phyloP scores from a whole-genome alignment of 2,113 vertebrate genomes.

The Saguinus midas region DNA sequence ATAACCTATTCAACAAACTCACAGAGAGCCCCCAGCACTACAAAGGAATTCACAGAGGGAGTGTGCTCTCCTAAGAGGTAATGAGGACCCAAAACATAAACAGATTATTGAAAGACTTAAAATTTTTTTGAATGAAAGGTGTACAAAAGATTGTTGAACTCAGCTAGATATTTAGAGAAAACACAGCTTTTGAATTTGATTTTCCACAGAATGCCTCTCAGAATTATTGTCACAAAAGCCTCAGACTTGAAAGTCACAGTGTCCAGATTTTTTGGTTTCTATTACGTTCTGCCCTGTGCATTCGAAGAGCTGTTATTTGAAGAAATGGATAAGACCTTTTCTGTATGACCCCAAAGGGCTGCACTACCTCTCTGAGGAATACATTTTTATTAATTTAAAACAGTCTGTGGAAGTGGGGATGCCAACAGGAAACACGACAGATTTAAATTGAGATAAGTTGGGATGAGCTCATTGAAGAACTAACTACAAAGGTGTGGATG shows the following conservation, averaged over 20 bases:
- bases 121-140: not conserved
- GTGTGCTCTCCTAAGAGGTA: not conserved
- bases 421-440: not conserved
- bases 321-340: not conserved
- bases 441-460: not conserved
- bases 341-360: not conserved
- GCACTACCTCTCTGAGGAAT: not conserved
- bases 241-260: not conserved
- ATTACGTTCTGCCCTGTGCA: not conserved
- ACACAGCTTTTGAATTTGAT: not conserved
- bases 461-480: not conserved
- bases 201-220: not conserved
- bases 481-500: no score
- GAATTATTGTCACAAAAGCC: not conserved
- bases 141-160: not conserved
- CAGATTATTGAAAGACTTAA: not conserved
- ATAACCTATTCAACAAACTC: not conserved
- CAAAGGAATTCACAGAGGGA: not conserved
- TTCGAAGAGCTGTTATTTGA: not conserved
- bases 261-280: not conserved
- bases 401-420: not conserved
- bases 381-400: not conserved
- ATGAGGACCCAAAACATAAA: not conserved
- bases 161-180: not conserved
- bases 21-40: accelerated